Evolutionary conservation across 2,113 vertebrate species (phyloP).

Genomic region (Apeltes quadracus): DNA sequence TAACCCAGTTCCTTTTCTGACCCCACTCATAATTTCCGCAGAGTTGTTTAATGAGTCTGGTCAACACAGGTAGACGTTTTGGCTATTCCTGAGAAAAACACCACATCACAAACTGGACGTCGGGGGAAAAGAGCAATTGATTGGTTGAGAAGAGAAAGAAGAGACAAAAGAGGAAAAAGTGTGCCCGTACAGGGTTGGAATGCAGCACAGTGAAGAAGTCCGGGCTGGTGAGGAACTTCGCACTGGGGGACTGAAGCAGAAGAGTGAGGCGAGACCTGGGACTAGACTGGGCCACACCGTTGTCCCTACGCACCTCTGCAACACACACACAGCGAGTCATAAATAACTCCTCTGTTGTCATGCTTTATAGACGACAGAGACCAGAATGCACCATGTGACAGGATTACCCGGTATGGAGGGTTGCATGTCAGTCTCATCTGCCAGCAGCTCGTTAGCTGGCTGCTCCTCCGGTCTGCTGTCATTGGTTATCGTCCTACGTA

Average conservation of each 20-base stretch:
- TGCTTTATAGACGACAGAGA: neutral
- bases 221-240: conserved; percentile 97
- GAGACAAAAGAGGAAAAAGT: neutral
- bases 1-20: neutral
- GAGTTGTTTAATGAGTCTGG: neutral
- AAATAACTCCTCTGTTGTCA: neutral
- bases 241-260: conserved; percentile 93
- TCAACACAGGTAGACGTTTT: neutral
- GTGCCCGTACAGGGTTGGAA: conserved; percentile 92
- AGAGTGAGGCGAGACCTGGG: conserved; percentile 90
- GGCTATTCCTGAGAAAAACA: neutral
- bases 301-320: conserved; percentile 91
- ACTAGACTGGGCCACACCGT: conserved; percentile 84
- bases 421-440: conserved; percentile 75
- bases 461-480: conserved; percentile 88
- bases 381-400: conserved; percentile 4
- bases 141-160: neutral
- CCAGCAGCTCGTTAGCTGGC: conserved; percentile 63
- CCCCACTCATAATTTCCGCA: neutral
- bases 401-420: conserved; percentile 66
- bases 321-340: conserved; percentile 3
- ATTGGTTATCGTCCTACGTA: conserved; percentile 94
- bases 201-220: conserved; percentile 99
- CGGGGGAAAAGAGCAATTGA: too few species aligned
- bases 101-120: neutral